Evolutionary conservation across 2,888 invertebrate species (phyloP).

Genomic region (Ectemnius lituratus): DNA sequence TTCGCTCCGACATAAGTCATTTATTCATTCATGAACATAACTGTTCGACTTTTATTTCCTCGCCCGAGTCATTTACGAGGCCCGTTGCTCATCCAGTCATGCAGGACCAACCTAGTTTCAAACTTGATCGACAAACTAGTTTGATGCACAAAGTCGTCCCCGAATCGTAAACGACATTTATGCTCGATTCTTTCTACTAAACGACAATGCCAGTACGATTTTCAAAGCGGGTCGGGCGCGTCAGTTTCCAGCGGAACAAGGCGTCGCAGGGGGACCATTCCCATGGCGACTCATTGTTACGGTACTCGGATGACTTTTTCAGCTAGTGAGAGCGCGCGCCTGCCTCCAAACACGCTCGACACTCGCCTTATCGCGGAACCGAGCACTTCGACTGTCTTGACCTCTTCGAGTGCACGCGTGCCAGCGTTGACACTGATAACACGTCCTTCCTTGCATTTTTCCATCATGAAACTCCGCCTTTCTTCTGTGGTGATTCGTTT

Average conservation of each 20-base stretch:
- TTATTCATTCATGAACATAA: too few species aligned
- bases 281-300: conserved; percentile 64
- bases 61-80: too few species aligned
- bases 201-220: neutral
- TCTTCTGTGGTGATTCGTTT: too few species aligned
- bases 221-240: neutral
- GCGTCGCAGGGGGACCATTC: conserved; percentile 55
- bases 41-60: too few species aligned
- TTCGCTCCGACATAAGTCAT: too few species aligned
- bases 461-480: neutral
- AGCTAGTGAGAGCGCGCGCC: conserved; percentile 40
- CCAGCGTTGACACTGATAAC: neutral
- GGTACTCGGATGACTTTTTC: conserved; percentile 63
- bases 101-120: conserved; percentile 8
- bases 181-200: conserved; percentile 49
- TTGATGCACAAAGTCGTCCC: conserved; percentile 41
- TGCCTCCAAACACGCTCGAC: conserved; percentile 32
- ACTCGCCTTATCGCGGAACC: conserved; percentile 42
- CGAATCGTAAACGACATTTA: conserved; percentile 53
- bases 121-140: conserved; percentile 39
- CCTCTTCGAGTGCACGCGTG: neutral
- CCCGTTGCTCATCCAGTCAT: too few species aligned
- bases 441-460: neutral
- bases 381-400: conserved; percentile 3
- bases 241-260: conserved; percentile 6